phyloP scores from a whole-genome alignment of 2,113 vertebrate species.

The Dasyurus viverrinus region DNA sequence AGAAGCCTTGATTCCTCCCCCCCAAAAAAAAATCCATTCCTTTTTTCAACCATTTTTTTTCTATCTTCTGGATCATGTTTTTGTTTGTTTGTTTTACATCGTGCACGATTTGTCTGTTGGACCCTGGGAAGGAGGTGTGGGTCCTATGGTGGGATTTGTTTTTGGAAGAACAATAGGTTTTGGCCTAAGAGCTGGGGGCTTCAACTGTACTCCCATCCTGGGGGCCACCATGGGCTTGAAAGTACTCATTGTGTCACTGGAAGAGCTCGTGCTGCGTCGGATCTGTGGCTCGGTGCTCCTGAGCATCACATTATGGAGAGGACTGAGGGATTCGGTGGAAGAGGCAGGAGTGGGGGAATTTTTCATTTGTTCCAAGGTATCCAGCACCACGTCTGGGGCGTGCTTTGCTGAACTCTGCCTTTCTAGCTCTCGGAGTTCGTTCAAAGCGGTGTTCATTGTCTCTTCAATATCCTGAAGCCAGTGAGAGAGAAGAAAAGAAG shows the following conservation, averaged over 20 bases:
- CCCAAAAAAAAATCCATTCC: constrained; percentile 70
- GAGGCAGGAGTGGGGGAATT: constrained; percentile 85
- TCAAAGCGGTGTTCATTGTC: constrained; percentile 98
- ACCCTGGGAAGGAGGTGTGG: constrained; percentile 89
- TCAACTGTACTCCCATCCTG: constrained; percentile 97
- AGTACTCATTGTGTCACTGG: constrained; percentile 96
- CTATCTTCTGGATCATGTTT: constrained; percentile 13
- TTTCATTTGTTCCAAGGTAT: constrained; percentile 96
- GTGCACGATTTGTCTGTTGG: constrained; percentile 98
- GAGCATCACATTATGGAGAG: constrained; percentile 88
- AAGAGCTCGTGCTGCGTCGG: constrained; percentile 94
- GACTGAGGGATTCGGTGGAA: constrained; percentile 92
- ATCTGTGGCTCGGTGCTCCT: constrained; percentile 90
- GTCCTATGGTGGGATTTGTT: constrained; percentile 88
- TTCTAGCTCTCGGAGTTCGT: constrained; percentile 96
- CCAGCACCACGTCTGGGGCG: constrained; percentile 96
- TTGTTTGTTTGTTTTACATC: constrained; percentile 87
- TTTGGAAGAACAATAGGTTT: constrained; percentile 97
- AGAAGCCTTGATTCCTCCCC: constrained; percentile 64
- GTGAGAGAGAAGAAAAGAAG: constrained; percentile 25
- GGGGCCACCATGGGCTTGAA: constrained; percentile 95
- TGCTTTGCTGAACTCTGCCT: constrained; percentile 96
- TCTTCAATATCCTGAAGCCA: constrained; percentile 95
- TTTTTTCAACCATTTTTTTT: constrained; percentile 63
- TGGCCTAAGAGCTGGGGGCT: constrained; percentile 95